A percentile compares a stretch with the other conserved stretches of the same genome.
Evolutionary conservation across 2,113 vertebrate genomes (phyloP).

Genomic region (Catharus fuscescens): DNA sequence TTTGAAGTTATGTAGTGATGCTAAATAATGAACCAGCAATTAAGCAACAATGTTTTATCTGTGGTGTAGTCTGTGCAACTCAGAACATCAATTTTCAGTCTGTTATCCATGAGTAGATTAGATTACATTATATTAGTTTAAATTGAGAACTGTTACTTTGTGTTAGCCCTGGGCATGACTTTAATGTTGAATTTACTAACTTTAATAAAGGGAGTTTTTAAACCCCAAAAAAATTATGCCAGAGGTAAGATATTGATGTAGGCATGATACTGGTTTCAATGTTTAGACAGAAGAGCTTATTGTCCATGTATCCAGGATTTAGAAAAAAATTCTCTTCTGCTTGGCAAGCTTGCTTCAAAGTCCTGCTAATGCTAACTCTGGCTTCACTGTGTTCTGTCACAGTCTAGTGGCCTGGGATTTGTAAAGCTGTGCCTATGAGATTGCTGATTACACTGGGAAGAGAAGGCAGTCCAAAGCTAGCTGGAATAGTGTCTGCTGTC

Average conservation of each 20-base stretch:
- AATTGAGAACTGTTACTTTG: background rate
- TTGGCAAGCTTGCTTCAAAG: background rate
- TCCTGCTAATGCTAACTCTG: background rate
- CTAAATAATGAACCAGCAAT: background rate
- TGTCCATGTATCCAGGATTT: background rate
- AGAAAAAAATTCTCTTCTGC: background rate
- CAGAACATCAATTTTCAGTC: conserved; percentile 2
- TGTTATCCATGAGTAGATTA: background rate
- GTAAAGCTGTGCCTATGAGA: background rate
- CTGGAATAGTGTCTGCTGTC: background rate
- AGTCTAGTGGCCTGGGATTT: conserved; percentile 9
- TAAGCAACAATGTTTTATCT: background rate
- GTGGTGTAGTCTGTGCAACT: background rate
- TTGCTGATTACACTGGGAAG: background rate
- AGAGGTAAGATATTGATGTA: background rate
- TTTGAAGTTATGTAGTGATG: background rate
- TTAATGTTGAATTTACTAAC: background rate
- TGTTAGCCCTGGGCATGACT: background rate
- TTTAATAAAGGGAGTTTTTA: background rate
- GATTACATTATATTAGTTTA: background rate
- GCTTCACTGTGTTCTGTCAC: background rate
- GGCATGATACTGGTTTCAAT: background rate
- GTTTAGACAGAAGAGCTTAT: background rate
- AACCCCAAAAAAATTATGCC: accelerated
- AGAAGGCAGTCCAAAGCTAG: background rate